These are phyloP conservation scores for Scelioninae gen. 1 DNA, from an alignment of 2,888 invertebrate species.

Conservation along the genomic window DNA sequence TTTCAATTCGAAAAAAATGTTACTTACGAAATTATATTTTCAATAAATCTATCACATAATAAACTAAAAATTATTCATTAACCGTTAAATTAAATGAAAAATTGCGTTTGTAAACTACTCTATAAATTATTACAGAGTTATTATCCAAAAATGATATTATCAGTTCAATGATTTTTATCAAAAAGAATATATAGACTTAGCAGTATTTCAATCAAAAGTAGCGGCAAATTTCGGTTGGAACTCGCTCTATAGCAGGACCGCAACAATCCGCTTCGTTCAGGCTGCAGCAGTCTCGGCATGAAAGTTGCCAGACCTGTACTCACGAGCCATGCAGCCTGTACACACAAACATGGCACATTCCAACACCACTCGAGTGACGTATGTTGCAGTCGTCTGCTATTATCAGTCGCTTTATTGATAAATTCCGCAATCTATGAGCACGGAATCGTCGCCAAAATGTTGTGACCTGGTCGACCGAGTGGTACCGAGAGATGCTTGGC, in stretches of 20 bases:
- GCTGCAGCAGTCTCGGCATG: constrained; percentile 39
- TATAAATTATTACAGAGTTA: no score
- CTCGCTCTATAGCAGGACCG: not conserved
- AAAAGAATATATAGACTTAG: not conserved
- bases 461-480: constrained; percentile 27
- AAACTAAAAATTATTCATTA: no score
- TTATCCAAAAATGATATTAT: no score
- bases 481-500: constrained; percentile 11
- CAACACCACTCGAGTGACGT: constrained; percentile 61
- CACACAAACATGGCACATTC: constrained; percentile 62
- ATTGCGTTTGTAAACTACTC: no score
- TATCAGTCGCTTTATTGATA: constrained; percentile 67
- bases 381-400: constrained; percentile 66
- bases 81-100: no score
- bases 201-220: constrained; percentile 9
- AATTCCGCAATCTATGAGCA: constrained; percentile 47
- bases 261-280: constrained; percentile 42
- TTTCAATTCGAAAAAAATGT: no score
- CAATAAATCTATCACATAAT: no score
- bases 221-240: constrained; percentile 15
- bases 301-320: constrained; percentile 44
- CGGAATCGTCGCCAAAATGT: constrained; percentile 46
- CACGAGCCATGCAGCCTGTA: constrained; percentile 37
- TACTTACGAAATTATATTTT: no score
- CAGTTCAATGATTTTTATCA: no score